phyloP scores from a whole-genome alignment of 2,113 vertebrate genomes.

The Erythrolamprus reginae region DNA sequence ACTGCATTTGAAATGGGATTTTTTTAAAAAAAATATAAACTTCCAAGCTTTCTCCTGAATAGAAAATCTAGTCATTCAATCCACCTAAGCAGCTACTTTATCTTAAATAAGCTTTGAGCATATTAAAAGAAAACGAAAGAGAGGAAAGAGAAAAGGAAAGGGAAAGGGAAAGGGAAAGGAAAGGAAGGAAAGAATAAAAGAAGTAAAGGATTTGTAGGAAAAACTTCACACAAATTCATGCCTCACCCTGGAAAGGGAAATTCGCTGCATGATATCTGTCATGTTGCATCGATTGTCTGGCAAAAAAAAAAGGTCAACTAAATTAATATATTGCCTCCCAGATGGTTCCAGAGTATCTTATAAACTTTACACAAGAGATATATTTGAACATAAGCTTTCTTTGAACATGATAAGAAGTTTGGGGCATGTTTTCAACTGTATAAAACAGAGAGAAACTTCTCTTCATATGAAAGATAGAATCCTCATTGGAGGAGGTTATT shows the following conservation, averaged over 20 bases:
- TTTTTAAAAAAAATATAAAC: background rate
- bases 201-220: background rate
- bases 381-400: background rate
- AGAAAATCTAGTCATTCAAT: background rate
- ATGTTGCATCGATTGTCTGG: background rate
- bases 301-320: background rate
- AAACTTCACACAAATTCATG: background rate
- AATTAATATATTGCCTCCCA: background rate
- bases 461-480: background rate
- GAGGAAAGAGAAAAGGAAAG: no score
- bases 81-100: background rate
- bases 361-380: background rate
- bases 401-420: background rate
- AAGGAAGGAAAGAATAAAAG: no score
- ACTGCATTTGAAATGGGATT: background rate
- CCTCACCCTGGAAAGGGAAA: background rate
- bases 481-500: background rate
- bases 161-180: background rate
- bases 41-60: background rate
- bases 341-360: background rate
- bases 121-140: background rate
- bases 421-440: background rate
- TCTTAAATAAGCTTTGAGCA: background rate
- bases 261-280: background rate
- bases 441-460: background rate